A percentile compares a stretch with the other conserved stretches of the same genome.
phyloP scores from a whole-genome alignment of 2,888 invertebrate species.

The Mythimna ferrago region DNA sequence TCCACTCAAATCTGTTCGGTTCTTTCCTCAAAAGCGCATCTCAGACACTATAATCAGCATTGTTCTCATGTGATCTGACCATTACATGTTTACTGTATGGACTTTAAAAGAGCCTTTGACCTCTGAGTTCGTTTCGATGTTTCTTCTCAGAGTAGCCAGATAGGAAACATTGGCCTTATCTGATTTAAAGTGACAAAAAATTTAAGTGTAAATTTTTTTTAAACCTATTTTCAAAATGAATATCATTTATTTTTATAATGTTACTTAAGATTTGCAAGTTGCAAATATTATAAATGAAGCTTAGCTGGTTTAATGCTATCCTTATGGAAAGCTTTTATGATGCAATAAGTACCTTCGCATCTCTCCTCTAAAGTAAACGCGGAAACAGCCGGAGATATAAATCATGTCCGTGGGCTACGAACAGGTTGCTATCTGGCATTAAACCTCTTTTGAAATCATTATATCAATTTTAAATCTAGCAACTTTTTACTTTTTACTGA shows the following conservation, averaged over 20 bases:
- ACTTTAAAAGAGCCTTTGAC: too few relatives aligned
- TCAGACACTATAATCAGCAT: too few relatives aligned
- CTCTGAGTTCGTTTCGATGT: too few relatives aligned
- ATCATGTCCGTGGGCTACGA: constrained; percentile 49
- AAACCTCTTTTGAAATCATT: constrained; percentile 57
- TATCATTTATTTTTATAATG: not conserved
- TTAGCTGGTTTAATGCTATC: not conserved
- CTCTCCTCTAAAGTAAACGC: constrained; percentile 40
- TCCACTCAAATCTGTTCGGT: too few relatives aligned
- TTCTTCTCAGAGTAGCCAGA: too few relatives aligned
- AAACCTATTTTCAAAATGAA: too few relatives aligned
- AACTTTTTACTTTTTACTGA: constrained; percentile 26
- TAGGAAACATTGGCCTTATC: too few relatives aligned
- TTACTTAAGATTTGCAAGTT: not conserved
- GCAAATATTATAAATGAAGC: not conserved
- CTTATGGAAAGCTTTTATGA: constrained; percentile 13
- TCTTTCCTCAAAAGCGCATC: too few relatives aligned
- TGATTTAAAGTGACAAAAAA: too few relatives aligned
- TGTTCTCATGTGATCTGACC: too few relatives aligned
- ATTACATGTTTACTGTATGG: too few relatives aligned
- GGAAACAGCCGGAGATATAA: constrained; percentile 56
- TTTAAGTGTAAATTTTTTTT: too few relatives aligned
- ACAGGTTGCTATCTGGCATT: constrained; percentile 53
- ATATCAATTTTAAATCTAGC: constrained; percentile 30
- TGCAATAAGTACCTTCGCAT: constrained; percentile 30